phyloP scores from a whole-genome alignment of 2,113 vertebrate genomes.

The Lipotes vexillifer region DNA sequence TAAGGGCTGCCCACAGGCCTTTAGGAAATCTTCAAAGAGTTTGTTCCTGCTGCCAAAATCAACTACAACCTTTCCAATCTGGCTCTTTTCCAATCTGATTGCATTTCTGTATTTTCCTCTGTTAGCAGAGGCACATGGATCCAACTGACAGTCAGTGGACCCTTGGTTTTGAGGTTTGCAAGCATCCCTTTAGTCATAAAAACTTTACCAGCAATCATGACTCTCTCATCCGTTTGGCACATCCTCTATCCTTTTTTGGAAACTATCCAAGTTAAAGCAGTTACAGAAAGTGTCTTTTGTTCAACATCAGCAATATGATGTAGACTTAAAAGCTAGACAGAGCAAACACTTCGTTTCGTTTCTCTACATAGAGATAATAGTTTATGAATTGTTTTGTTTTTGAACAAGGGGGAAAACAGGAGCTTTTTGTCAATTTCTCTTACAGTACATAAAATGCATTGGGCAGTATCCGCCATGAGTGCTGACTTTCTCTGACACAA shows the following conservation, averaged over 20 bases:
- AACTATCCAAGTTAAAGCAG: neutral
- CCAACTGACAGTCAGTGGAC: neutral
- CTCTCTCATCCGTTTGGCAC: neutral
- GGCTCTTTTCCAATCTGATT: neutral
- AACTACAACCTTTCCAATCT: neutral
- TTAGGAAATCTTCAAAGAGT: neutral
- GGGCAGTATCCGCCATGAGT: neutral
- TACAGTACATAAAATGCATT: neutral
- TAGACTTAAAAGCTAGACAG: neutral
- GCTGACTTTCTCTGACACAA: neutral
- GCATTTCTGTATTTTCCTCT: neutral
- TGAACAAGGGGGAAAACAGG: neutral
- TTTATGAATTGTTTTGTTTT: constrained; percentile 15
- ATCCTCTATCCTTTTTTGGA: neutral
- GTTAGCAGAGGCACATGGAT: neutral
- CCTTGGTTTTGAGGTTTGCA: neutral
- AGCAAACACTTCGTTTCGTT: neutral
- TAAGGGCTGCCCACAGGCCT: neutral
- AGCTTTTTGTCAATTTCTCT: neutral
- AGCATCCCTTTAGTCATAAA: neutral
- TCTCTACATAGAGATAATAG: neutral
- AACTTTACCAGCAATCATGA: neutral
- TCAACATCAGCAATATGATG: neutral
- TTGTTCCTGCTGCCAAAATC: constrained; percentile 1
- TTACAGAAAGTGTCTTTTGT: neutral